These are phyloP conservation scores for Rhopalosiphum padi DNA, from an alignment of 1,140 invertebrate genomes.

Conservation along the genomic window DNA sequence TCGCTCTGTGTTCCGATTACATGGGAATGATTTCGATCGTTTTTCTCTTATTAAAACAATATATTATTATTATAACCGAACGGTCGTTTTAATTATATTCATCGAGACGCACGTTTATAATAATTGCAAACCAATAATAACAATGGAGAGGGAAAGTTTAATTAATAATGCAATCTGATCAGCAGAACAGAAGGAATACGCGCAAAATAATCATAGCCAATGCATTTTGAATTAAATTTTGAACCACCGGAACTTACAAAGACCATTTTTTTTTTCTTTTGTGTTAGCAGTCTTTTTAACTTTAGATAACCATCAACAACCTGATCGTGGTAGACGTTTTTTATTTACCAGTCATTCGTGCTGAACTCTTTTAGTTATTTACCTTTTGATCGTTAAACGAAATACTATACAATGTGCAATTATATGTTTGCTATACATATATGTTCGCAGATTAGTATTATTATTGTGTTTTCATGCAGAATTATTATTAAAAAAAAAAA, in stretches of 20 bases:
- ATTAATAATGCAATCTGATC: slow-evolving; percentile 39
- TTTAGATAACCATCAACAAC: neutral
- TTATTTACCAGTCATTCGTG: neutral
- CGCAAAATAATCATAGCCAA: slow-evolving; percentile 10
- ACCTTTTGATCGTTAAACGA: slow-evolving; percentile 1
- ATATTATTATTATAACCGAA: slow-evolving; percentile 13
- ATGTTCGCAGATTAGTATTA: neutral
- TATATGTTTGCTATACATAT: neutral
- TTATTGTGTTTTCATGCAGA: neutral
- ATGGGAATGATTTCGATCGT: neutral
- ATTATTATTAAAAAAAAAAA: neutral
- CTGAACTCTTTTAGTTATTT: neutral
- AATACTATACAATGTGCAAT: neutral
- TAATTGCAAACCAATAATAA: slow-evolving; percentile 39
- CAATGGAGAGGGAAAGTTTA: slow-evolving; percentile 28
- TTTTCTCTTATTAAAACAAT: slow-evolving; percentile 29
- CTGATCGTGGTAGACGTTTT: neutral
- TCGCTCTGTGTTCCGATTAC: neutral
- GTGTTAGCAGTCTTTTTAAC: slow-evolving; percentile 5
- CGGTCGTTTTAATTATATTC: slow-evolving; percentile 37
- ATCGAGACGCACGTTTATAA: slow-evolving; percentile 8
- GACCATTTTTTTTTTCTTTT: neutral
- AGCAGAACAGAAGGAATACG: neutral
- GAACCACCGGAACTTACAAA: neutral
- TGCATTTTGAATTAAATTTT: neutral